Evolutionary conservation across 2,113 vertebrate species (phyloP).

Genomic region (Protomyctophum bolini): DNA sequence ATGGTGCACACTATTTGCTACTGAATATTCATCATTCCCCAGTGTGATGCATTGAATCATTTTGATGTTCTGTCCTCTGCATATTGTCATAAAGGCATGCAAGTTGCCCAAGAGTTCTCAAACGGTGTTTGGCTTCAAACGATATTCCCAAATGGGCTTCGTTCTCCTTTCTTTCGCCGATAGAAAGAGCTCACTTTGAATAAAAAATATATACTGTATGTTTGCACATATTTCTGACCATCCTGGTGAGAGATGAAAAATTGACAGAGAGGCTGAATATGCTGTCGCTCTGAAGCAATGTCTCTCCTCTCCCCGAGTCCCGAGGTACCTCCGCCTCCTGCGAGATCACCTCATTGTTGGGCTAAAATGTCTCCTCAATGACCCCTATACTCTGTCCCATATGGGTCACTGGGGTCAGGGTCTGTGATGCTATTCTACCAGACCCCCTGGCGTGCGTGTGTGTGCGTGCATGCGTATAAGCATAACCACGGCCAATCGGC

Average conservation of each 20-base stretch:
- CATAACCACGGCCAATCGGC: too few relatives aligned
- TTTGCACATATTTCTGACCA: constrained; percentile 20
- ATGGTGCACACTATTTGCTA: neutral
- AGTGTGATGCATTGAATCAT: too few relatives aligned
- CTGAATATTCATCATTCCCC: too few relatives aligned
- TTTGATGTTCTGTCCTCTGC: too few relatives aligned
- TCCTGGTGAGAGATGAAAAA: constrained; percentile 14
- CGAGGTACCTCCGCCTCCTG: neutral
- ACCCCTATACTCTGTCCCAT: neutral
- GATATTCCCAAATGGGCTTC: too few relatives aligned
- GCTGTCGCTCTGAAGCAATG: constrained; percentile 17
- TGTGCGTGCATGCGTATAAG: neutral
- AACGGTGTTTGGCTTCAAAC: too few relatives aligned
- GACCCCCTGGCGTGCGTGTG: neutral
- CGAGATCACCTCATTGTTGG: neutral
- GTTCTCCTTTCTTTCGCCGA: neutral
- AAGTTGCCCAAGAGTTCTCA: too few relatives aligned
- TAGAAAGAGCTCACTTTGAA: constrained; percentile 25
- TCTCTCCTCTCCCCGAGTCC: neutral
- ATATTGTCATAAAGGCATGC: too few relatives aligned
- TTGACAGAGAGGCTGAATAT: neutral
- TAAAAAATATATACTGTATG: constrained; percentile 19
- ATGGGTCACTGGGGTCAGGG: too few relatives aligned
- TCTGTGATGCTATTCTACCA: neutral
- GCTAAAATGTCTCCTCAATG: neutral